Base-by-base conservation (phyloP, 2,797 vertebrate genomes). In the Gadopsis marmoratus region DNA sequence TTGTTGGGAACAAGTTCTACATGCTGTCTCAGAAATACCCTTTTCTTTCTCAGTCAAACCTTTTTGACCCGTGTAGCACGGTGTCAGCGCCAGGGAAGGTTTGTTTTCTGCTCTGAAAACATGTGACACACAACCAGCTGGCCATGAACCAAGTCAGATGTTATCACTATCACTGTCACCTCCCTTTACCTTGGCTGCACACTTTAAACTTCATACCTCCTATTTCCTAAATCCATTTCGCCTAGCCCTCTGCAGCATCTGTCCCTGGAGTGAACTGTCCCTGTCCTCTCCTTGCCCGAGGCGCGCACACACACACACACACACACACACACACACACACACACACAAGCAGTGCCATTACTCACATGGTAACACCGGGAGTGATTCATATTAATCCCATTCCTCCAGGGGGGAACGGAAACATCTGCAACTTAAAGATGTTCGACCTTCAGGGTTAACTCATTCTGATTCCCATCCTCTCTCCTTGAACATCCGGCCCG, bases 311-410 rank as follows among this genome's bases (percentile, higher is more conserved):
- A 67, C 58, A 73, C 62, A 47, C 62, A 59, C 61, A 67, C 60
- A 70, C 67, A 67, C n/a, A n/a, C n/a, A n/a, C n/a, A n/a, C 21
- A 71, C 33, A 61, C 62, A 50, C 59, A 63, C 53, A 60, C 75
- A 62, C 70, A 74, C 14, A 50, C 11, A 60, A 16, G 16, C 31
- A 71, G 33, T n/a, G 71, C 58, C 75, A 88, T 86, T 93, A 86
- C 74, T 88, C 76, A 81, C 68, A 53, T n/a, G n/a, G 69, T n/a
- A 76, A 58, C 74, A 71, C 54, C 33, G 26, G 39, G 21, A 76
- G 51, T 78, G 75, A 83, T 75, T 83, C 82, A 74, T 79, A 84
- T 89, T 74, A 81, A 83, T 92, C 80, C 76, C 70, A 53, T 59
- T 55, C 45, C 73, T 72, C 39, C 45, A 16, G 39, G 64, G 74